These are phyloP conservation scores for Alligator mississippiensis DNA, from an alignment of 2,113 vertebrate species.

Conservation along the genomic window DNA sequence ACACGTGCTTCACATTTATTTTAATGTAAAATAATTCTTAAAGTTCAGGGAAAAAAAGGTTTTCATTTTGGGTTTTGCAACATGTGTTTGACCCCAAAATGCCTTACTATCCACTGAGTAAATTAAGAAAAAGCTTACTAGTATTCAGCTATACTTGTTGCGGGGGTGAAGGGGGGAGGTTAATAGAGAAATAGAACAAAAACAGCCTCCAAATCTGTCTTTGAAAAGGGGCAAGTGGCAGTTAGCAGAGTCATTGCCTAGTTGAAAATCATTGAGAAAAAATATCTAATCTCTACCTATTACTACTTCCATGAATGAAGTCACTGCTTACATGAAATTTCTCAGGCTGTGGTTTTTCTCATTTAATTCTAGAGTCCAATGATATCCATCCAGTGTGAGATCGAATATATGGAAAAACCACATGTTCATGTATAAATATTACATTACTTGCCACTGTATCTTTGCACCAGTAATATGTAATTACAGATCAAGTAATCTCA, in stretches of 20 bases:
- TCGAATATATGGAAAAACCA: neutral
- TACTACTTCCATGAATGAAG: neutral
- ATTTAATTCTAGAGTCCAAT: neutral
- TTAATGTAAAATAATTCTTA: neutral
- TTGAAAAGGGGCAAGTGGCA: neutral
- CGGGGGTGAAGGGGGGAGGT: too few relatives aligned
- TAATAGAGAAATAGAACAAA: neutral
- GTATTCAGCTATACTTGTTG: neutral
- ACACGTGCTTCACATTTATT: neutral
- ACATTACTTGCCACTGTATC: neutral
- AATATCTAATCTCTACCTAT: neutral
- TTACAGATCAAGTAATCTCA: neutral
- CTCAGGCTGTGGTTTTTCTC: neutral
- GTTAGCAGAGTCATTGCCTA: neutral
- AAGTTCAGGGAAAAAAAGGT: neutral
- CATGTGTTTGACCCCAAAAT: neutral
- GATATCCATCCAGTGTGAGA: neutral
- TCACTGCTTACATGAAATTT: neutral
- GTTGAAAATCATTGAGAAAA: neutral
- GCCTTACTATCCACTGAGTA: neutral
- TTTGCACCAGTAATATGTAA: neutral
- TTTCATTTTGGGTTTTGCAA: neutral
- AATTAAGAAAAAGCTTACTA: neutral
- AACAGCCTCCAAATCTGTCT: neutral
- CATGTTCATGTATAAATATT: too few relatives aligned